Conservation (phyloP, 2,797 vertebrate genomes). For the Antrozous pallidus region DNA sequence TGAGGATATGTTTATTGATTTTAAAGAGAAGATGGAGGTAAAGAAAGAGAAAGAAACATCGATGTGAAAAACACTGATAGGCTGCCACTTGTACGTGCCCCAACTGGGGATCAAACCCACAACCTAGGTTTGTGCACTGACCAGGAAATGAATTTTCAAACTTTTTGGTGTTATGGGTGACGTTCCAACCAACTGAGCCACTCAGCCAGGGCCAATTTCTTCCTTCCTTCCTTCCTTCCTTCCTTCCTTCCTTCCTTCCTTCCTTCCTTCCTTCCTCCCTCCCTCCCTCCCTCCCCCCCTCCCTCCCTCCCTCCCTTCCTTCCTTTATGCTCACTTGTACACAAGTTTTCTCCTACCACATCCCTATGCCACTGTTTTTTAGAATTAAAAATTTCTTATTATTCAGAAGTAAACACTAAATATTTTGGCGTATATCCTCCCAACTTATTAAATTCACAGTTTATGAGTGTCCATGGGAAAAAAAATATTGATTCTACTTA, state of each 20-base stretch:
- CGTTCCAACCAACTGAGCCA: neutral
- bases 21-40: neutral
- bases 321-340: neutral
- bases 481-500: slow-evolving; percentile 27
- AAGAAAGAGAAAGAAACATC: neutral
- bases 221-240: neutral
- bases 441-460: neutral
- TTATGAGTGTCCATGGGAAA: neutral
- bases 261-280: neutral
- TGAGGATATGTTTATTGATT: neutral
- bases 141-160: neutral
- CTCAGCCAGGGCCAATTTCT: neutral
- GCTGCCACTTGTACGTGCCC: neutral
- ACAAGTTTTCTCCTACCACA: neutral
- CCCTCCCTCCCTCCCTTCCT: neutral
- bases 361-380: neutral
- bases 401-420: neutral
- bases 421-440: neutral
- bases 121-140: neutral
- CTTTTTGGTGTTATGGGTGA: neutral
- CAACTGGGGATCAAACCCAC: neutral
- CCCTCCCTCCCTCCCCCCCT: neutral
- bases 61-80: neutral
- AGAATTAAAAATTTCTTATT: neutral
- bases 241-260: neutral